phyloP scores from a whole-genome alignment of 2,113 vertebrate genomes.

The Telmatochromis brichardi region DNA sequence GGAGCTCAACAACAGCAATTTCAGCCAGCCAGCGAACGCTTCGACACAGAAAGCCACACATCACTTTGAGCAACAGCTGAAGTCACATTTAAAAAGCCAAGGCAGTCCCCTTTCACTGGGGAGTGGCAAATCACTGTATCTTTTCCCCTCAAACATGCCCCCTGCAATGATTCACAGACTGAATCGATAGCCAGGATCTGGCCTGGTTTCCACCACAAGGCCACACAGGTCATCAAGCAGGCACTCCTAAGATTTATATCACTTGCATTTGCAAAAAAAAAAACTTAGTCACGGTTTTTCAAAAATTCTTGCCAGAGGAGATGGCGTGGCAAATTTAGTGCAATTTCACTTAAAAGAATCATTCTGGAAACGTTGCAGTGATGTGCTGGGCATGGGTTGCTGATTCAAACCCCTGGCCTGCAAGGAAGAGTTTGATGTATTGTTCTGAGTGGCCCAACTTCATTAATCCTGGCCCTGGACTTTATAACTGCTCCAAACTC shows the following conservation, averaged over 20 bases:
- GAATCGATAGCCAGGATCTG: not conserved
- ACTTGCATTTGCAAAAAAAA: not conserved
- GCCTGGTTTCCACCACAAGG: slow-evolving; percentile 1
- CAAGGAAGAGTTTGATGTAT: slow-evolving; percentile 1
- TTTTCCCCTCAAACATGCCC: not conserved
- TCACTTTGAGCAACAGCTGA: slow-evolving; percentile 40
- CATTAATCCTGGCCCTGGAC: slow-evolving; percentile 9
- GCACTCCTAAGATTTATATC: not conserved
- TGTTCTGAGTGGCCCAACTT: not conserved
- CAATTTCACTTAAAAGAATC: not conserved
- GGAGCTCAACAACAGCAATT: not conserved
- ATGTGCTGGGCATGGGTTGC: not conserved
- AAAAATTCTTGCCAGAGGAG: not conserved
- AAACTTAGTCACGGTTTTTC: not conserved
- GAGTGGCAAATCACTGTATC: slow-evolving; percentile 10
- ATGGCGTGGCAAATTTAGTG: not conserved
- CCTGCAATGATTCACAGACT: slow-evolving; percentile 4
- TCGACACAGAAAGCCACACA: not conserved
- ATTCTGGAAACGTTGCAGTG: not conserved
- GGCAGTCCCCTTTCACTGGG: slow-evolving; percentile 2
- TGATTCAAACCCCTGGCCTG: not conserved
- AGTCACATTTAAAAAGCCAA: slow-evolving; percentile 20
- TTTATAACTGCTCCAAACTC: not conserved
- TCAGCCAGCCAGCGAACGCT: not conserved
- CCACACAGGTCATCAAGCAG: not conserved